These are phyloP conservation scores for Hozukius guyotensis DNA, from an alignment of 2,797 vertebrate species.

Conservation along the genomic window DNA sequence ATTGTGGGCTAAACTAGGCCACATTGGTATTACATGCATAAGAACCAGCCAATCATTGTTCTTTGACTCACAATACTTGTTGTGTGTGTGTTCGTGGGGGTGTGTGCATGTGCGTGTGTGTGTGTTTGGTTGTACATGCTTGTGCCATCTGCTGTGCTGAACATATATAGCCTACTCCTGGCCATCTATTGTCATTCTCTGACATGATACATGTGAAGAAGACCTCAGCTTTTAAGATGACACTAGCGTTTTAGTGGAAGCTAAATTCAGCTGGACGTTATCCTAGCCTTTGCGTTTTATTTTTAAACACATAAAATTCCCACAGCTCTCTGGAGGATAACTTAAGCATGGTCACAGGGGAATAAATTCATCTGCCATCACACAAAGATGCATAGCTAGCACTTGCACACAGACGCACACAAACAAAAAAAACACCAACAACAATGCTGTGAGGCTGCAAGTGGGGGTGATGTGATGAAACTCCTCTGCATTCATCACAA, in stretches of 20 bases:
- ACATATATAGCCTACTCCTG: constrained; percentile 1
- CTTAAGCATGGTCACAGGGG: constrained; percentile 35
- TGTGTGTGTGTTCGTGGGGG: neutral
- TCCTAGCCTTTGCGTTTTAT: constrained; percentile 40
- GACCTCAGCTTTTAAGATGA: constrained; percentile 19
- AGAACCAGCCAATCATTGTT: constrained; percentile 74
- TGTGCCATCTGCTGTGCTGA: constrained; percentile 67
- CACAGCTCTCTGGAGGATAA: constrained; percentile 38
- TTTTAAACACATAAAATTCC: constrained; percentile 54
- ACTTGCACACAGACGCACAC: neutral
- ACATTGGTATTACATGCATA: constrained; percentile 71
- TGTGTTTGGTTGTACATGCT: constrained; percentile 25
- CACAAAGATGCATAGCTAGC: constrained; percentile 8
- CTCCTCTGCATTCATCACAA: constrained; percentile 71
- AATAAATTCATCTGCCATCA: constrained; percentile 39
- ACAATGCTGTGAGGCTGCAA: constrained; percentile 39
- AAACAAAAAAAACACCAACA: constrained; percentile 26
- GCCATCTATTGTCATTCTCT: constrained; percentile 35
- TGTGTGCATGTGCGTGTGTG: neutral
- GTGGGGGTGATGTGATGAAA: constrained; percentile 57
- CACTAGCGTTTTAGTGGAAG: constrained; percentile 12
- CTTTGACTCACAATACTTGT: constrained; percentile 51
- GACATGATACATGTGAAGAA: constrained; percentile 17
- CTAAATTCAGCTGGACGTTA: constrained; percentile 35
- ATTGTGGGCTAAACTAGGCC: constrained; percentile 78